Percentiles rank a stretch among this genome's conserved stretches.
phyloP scores from a whole-genome alignment of 1,140 invertebrate species.

The Leptinotarsa undecemlineata region DNA sequence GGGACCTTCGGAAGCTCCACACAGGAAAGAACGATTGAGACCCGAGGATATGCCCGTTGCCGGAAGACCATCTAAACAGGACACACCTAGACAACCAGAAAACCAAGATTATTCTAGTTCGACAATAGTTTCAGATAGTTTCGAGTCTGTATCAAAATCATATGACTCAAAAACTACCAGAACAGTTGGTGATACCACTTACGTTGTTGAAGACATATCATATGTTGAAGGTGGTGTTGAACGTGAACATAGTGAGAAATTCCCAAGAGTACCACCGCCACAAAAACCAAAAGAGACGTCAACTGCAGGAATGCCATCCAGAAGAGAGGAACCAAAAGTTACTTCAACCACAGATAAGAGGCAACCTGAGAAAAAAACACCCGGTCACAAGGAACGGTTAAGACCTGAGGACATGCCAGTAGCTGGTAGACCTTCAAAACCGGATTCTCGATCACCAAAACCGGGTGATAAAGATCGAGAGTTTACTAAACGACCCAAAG shows the following conservation, averaged over 20 bases:
- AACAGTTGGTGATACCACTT: not conserved
- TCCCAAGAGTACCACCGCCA: not conserved
- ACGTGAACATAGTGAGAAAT: not conserved
- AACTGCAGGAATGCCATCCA: constrained; percentile 15
- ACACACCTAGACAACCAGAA: not conserved
- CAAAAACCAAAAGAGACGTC: not conserved
- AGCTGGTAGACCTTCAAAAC: constrained; percentile 17
- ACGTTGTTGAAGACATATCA: not conserved
- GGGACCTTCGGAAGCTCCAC: no score
- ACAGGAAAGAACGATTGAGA: not conserved
- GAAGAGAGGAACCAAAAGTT: not conserved
- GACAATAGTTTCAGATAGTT: not conserved
- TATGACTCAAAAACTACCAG: not conserved
- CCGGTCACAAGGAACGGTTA: not conserved
- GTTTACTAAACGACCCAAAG: not conserved
- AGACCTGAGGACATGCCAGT: constrained; percentile 10
- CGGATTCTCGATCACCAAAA: not conserved
- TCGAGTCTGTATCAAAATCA: not conserved
- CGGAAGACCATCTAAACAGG: not conserved
- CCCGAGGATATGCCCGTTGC: constrained; percentile 14
- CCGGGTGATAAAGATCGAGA: not conserved
- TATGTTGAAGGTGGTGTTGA: not conserved
- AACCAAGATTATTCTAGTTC: not conserved
- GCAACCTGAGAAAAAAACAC: constrained; percentile 7
- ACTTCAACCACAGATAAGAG: not conserved